Evolutionary conservation across 2,888 invertebrate genomes (phyloP), one percentile per base, ranked within the genome.

Genomic region (Pseudococcus longispinus): DNA sequence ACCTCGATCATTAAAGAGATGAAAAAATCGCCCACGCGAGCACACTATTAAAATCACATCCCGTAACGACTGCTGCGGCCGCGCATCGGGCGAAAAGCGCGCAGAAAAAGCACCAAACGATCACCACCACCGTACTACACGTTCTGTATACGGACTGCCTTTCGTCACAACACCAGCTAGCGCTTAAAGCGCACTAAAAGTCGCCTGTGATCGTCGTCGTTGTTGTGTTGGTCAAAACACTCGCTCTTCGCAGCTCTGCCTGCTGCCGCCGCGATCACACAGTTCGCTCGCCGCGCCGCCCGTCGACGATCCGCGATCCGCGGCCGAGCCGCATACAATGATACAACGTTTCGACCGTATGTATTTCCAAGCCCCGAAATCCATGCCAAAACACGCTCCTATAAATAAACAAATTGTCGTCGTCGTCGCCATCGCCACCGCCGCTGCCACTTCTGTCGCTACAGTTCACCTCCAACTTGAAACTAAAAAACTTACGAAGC

Each of bases 341-440:
- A 87, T 87, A 87, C 82, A 60, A 87, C 82, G 29, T 26, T 18
- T 60, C 65, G 65, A 26, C 3, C 70, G 70, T 29, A 18, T 32
- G 29, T 29, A 29, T 70, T 70, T 70, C 70, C 70, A 70, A 70
- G 60, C 70, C 18, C 70, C 29, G 83, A 87, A 85, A 83, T 80
- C 74, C 37, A 83, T 87, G 87, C 87, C 87, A 87, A 87, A 87
- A 87, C 83, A 29, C 87, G 51, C 44, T 83, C 83, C 87, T 87
- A 87, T 84, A 87, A 87, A 87, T 87, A 87, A 87, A 87, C 87
- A 83, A 83, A 70, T 82, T 37, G 37, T 83, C 29, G 55, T 9
- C 51, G 46, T 20, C 32, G 46, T 4, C 29, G 44, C 5, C 83
- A n/a, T 3, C 44, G 20, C 8, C 5, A 13, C 13, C 13, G 46